Evolutionary conservation across 2,113 vertebrate genomes (phyloP).

Genomic region (Hippocampus mohnikei): DNA sequence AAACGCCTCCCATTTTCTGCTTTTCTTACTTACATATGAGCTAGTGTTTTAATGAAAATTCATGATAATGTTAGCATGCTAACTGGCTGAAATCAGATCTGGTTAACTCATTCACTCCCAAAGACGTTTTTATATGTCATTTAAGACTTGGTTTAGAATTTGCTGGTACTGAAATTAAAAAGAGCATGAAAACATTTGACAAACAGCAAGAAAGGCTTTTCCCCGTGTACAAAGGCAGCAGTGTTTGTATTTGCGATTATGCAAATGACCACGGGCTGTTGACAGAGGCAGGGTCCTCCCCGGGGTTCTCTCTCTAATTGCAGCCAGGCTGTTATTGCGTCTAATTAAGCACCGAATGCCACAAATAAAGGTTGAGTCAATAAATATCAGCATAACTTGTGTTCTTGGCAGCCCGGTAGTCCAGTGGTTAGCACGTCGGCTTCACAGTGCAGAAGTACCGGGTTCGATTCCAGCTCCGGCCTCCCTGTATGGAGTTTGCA

Average conservation of each 20-base stretch:
- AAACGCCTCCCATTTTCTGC: too few relatives aligned
- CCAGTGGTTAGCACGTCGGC: too few relatives aligned
- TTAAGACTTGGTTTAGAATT: too few relatives aligned
- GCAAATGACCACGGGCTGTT: conserved; percentile 59
- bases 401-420: too few relatives aligned
- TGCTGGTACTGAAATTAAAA: too few relatives aligned
- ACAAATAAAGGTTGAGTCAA: conserved; percentile 29
- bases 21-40: too few relatives aligned
- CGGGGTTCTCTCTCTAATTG: conserved; percentile 53
- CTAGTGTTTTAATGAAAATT: not conserved
- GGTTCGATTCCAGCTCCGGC: too few relatives aligned
- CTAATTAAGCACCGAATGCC: conserved; percentile 56
- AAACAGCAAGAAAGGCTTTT: conserved; percentile 5
- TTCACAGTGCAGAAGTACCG: too few relatives aligned
- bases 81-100: not conserved
- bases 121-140: too few relatives aligned
- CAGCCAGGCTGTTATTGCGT: conserved; percentile 52
- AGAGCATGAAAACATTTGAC: not conserved
- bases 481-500: too few relatives aligned
- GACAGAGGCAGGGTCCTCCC: conserved; percentile 51
- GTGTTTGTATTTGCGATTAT: conserved; percentile 53
- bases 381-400: conserved; percentile 28
- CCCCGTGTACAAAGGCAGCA: conserved; percentile 17
- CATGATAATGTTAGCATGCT: not conserved
- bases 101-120: too few relatives aligned